phyloP scores from a whole-genome alignment of 1,140 invertebrate species.

The Dryas iulia region DNA sequence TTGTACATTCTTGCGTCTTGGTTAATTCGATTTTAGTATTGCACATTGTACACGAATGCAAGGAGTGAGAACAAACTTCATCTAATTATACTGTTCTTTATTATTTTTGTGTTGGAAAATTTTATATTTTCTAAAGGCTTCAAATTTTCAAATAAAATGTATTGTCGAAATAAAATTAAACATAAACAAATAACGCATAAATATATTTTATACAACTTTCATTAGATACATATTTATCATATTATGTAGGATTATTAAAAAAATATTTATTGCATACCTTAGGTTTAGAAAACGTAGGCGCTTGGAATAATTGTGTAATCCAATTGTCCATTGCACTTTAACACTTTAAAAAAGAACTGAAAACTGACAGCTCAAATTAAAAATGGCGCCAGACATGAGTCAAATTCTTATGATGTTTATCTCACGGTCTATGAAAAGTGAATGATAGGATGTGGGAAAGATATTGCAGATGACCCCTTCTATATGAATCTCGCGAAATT shows the following conservation, averaged over 20 bases:
- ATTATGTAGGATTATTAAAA: slow-evolving; percentile 3
- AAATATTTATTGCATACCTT: slow-evolving; percentile 46
- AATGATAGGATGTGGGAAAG: slow-evolving; percentile 64
- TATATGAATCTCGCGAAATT: slow-evolving; percentile 57
- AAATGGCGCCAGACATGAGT: not conserved
- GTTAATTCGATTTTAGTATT: slow-evolving; percentile 16
- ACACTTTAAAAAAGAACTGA: slow-evolving; percentile 18
- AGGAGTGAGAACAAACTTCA: not conserved
- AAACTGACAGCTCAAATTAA: slow-evolving; percentile 5
- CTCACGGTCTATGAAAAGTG: slow-evolving; percentile 55
- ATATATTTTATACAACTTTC: too few species aligned
- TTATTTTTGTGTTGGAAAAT: not conserved
- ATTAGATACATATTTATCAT: too few species aligned
- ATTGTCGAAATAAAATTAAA: too few species aligned
- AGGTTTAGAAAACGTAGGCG: slow-evolving; percentile 54
- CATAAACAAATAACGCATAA: too few species aligned
- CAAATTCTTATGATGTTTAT: slow-evolving; percentile 47
- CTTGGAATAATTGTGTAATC: slow-evolving; percentile 70
- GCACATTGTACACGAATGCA: not conserved
- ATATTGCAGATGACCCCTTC: slow-evolving; percentile 69
- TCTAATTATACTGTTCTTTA: not conserved
- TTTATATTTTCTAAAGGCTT: too few species aligned
- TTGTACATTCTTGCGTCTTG: slow-evolving; percentile 33
- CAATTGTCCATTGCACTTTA: slow-evolving; percentile 61
- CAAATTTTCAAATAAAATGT: too few species aligned